These are phyloP conservation scores for Teinopalpus imperialis DNA, from an alignment of 2,888 invertebrate genomes.

Conservation along the genomic window DNA sequence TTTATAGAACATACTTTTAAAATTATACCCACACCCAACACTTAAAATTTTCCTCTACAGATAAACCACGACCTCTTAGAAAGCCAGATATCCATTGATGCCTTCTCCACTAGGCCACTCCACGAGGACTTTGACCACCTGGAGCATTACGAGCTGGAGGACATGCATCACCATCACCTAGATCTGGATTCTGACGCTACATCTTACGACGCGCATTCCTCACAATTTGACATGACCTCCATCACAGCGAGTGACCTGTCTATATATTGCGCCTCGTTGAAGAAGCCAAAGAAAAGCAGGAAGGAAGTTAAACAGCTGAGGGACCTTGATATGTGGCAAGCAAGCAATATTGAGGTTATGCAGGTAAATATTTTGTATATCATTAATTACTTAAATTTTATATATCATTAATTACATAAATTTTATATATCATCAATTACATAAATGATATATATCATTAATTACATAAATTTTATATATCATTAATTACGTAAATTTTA, in stretches of 20 bases:
- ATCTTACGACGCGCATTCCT: conserved; percentile 58
- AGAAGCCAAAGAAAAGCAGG: conserved; percentile 56
- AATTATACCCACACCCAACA: too few species aligned
- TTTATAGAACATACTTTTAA: too few species aligned
- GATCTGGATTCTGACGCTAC: conserved; percentile 44
- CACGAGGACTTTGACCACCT: conserved; percentile 40
- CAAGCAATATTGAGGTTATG: conserved; percentile 67
- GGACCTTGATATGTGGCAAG: conserved; percentile 71
- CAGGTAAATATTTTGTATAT: conserved; percentile 45
- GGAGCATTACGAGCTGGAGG: conserved; percentile 34
- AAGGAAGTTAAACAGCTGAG: conserved; percentile 51
- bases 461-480: too few species aligned
- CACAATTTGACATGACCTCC: conserved; percentile 56
- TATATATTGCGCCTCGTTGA: conserved; percentile 58
- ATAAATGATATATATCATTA: too few species aligned
- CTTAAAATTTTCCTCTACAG: too few species aligned
- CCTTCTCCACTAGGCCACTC: conserved; percentile 50
- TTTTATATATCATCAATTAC: too few species aligned
- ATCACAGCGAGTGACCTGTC: conserved; percentile 57
- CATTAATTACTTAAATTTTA: too few species aligned
- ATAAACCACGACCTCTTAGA: conserved; percentile 52
- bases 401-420: too few species aligned
- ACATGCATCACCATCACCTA: conserved; percentile 31
- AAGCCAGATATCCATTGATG: conserved; percentile 46
- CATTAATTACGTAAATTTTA: too few species aligned